Percentiles rank a stretch among this genome's conserved stretches.
Conservation (phyloP, 2,113 vertebrate species). For the Mesembrinibis cayennensis region DNA sequence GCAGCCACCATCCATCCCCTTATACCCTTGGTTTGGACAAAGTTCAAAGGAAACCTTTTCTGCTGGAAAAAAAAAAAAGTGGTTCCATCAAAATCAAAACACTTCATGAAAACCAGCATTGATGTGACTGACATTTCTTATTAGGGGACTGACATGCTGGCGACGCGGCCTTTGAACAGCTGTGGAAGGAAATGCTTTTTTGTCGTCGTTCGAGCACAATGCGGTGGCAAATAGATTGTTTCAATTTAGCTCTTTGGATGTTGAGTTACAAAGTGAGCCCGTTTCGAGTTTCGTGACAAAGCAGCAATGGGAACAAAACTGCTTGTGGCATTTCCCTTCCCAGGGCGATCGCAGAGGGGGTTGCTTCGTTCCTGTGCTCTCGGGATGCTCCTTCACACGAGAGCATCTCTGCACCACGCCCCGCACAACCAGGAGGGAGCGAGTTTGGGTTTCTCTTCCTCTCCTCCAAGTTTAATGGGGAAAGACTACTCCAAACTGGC, state of each 20-base stretch:
- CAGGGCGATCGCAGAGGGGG: neutral
- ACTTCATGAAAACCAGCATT: accelerated
- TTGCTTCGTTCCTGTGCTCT: accelerated
- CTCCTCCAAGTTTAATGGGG: neutral
- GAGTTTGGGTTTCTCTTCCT: neutral
- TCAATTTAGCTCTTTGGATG: neutral
- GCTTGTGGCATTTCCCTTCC: neutral
- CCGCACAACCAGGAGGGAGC: neutral
- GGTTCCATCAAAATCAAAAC: neutral
- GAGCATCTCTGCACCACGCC: neutral
- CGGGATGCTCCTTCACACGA: neutral
- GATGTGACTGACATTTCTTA: neutral
- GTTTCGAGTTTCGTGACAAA: neutral
- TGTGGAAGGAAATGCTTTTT: neutral
- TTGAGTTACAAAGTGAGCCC: neutral
- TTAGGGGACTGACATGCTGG: neutral
- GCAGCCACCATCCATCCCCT: neutral
- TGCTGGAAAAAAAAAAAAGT: neutral
- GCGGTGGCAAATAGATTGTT: neutral
- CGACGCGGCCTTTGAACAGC: neutral
- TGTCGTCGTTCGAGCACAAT: accelerated
- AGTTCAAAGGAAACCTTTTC: neutral
- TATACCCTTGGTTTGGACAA: accelerated
- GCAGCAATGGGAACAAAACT: neutral
- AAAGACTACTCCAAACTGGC: neutral